Base-by-base conservation (phyloP, 2,888 invertebrate genomes). In the Scrobipalpa costella region DNA sequence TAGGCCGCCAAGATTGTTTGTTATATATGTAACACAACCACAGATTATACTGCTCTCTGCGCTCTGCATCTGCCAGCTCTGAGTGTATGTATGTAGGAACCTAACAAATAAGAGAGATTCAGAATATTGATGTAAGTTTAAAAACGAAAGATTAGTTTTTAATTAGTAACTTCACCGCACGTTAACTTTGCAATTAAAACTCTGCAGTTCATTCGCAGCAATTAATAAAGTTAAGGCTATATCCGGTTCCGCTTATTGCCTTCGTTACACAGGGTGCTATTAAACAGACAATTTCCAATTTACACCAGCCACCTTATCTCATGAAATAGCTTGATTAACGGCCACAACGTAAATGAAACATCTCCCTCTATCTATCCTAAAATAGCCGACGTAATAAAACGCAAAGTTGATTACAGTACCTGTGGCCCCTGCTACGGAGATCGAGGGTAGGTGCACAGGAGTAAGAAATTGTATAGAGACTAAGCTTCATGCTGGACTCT, bases 401-500 rank as follows among this genome's bases (percentile, higher is more conserved):
- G 27, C 60, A 59, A 64, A 62, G 64, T 68, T 64, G 66, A 64
- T 67, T 68, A 65, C 62, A 71, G 73, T 75, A 69, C 70, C 70
- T 69, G 67, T 57, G 61, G 68, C 69, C 76, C 69, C 71, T 75
- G 72, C n/a, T 74, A 75, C 68, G 69, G 5, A 27, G 27, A 27
- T 27, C 27, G 27, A 27, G 27, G 27, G 27, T 27, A 27, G 27
- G 27, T 3, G 27, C 27, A 3, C 27, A 27, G 5, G 27, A 27
- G 27, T 27, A 27, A 27, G 69, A 69, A 67, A 66, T 55, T 64
- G 27, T n/a, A 15, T 5, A 27, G 27, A 27, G 27, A 27, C 27
- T 27, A 27, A 27, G 5, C 27, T 27, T 27, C 27, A 5, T 27
- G n/a, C n/a, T n/a, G n/a, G n/a, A n/a, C n/a, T n/a, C n/a, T n/a